These are phyloP conservation scores for Ischnura elegans DNA, from an alignment of 2,888 invertebrate species.

Conservation along the genomic window DNA sequence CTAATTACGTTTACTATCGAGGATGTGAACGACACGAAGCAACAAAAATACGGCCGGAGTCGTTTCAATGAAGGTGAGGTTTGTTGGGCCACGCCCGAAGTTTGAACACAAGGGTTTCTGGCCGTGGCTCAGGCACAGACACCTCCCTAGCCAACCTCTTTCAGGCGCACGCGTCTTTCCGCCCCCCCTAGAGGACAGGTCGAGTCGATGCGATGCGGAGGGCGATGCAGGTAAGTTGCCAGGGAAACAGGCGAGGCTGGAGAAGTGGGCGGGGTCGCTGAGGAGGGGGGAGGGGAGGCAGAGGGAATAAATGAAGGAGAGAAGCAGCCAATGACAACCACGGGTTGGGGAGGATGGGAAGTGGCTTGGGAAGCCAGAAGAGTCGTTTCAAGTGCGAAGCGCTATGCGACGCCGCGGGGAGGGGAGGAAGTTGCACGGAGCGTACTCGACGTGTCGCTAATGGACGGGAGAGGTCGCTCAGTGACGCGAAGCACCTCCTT, in stretches of 20 bases:
- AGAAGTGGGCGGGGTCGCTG: not conserved
- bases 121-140: no score
- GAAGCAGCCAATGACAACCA: not conserved
- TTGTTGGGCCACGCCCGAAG: no score
- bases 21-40: no score
- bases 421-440: not conserved
- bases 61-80: no score
- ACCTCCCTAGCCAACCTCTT: no score
- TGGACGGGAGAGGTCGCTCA: not conserved
- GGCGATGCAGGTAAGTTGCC: conserved; percentile 7
- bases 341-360: no score
- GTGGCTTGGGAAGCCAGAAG: not conserved
- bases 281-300: not conserved
- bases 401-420: not conserved
- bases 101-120: no score
- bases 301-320: no score
- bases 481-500: not conserved
- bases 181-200: no score
- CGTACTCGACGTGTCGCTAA: not conserved
- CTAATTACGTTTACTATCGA: no score
- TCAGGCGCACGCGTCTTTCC: no score
- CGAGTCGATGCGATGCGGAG: not conserved
- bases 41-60: no score
- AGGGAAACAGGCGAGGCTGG: not conserved
- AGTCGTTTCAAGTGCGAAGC: not conserved